Conservation (phyloP, 2,113 vertebrate genomes). For the Perca flavescens region DNA sequence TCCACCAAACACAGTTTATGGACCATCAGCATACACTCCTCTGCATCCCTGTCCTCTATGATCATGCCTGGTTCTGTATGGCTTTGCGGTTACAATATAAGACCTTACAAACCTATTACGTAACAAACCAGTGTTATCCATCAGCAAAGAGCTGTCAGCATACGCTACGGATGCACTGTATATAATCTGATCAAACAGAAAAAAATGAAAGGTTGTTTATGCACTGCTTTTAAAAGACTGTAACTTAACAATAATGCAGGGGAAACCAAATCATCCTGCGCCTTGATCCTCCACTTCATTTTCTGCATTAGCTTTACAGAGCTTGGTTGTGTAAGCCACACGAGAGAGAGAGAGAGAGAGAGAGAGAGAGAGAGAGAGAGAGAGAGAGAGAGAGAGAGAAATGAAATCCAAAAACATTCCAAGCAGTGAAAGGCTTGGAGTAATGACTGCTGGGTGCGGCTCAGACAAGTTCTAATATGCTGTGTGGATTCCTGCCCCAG, state of each 20-base stretch:
- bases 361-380: not conserved
- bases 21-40: not conserved
- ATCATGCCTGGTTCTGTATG: not conserved
- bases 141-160: not conserved
- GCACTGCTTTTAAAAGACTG: not conserved
- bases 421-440: slow-evolving; percentile 22
- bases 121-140: not conserved
- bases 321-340: slow-evolving; percentile 3
- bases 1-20: not conserved
- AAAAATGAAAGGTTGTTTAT: not conserved
- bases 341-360: not conserved
- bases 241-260: slow-evolving; percentile 9
- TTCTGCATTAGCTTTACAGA: not conserved
- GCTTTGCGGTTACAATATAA: not conserved
- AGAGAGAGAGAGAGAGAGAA: not conserved
- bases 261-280: slow-evolving; percentile 34
- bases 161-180: not conserved
- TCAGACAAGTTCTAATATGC: slow-evolving; percentile 71
- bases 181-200: not conserved
- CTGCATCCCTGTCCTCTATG: not conserved
- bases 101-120: not conserved
- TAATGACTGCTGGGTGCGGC: slow-evolving; percentile 49
- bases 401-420: slow-evolving; percentile 2
- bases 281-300: not conserved
- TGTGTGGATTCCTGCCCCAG: slow-evolving; percentile 66